phyloP scores from a whole-genome alignment of 2,113 vertebrate genomes.

The Ardeotis arabs region DNA sequence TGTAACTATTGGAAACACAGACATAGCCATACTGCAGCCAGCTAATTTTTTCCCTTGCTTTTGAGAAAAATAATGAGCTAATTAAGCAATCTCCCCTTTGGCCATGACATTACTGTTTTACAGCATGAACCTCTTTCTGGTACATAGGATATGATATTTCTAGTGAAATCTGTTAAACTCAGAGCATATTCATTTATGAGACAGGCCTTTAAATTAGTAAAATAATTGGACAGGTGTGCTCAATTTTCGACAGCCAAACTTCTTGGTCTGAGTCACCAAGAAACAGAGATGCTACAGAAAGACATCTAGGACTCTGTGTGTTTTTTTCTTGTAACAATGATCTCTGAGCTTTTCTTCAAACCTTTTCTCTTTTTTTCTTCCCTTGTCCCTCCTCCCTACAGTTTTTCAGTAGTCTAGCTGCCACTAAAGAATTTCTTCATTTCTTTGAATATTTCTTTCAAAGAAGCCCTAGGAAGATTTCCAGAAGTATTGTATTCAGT shows the following conservation, averaged over 20 bases:
- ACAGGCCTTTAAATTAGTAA: neutral
- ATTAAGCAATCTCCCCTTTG: neutral
- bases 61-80: conserved; percentile 3
- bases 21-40: neutral
- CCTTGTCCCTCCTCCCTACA: neutral
- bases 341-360: neutral
- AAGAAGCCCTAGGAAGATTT: neutral
- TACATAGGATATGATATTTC: neutral
- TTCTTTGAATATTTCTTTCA: neutral
- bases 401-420: neutral
- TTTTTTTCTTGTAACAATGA: neutral
- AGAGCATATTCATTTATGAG: neutral
- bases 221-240: conserved; percentile 8
- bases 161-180: neutral
- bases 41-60: neutral
- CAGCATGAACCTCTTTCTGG: neutral
- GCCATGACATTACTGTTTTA: neutral
- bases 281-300: neutral
- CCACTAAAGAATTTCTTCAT: neutral
- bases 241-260: neutral
- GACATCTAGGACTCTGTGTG: neutral
- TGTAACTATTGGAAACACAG: conserved; percentile 39
- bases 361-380: neutral
- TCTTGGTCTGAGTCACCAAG: neutral
- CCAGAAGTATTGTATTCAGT: neutral